A percentile compares a stretch with the other conserved stretches of the same genome.
phyloP scores from a whole-genome alignment of 2,113 vertebrate species.

The Archilochus colubris region DNA sequence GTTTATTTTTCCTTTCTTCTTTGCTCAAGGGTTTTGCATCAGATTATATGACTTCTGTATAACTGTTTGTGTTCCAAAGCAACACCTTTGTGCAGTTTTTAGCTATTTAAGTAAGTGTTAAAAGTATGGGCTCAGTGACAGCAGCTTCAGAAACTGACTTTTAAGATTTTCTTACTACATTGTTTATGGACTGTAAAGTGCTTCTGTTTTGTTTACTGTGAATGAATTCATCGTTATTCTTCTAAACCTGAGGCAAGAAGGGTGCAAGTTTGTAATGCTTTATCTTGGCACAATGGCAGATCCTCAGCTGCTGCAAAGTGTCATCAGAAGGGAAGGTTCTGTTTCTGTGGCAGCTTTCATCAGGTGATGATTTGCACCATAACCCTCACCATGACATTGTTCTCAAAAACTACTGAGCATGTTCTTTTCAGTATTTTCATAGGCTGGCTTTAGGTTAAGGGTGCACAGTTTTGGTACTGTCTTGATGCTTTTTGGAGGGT shows the following conservation, averaged over 20 bases:
- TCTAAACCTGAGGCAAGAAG: slow-evolving; percentile 11
- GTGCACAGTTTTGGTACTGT: background rate
- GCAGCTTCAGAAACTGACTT: slow-evolving; percentile 65
- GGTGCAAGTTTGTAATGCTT: background rate
- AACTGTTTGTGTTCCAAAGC: slow-evolving; percentile 69
- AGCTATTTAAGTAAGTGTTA: slow-evolving; percentile 74
- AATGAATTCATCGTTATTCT: slow-evolving; percentile 72
- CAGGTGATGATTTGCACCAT: background rate
- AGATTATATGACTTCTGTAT: slow-evolving; percentile 61
- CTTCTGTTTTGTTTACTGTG: slow-evolving; percentile 63
- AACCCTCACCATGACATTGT: background rate
- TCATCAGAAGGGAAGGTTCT: background rate
- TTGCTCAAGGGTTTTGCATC: slow-evolving; percentile 81
- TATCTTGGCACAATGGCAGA: background rate
- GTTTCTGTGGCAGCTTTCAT: background rate
- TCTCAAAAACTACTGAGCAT: rapidly evolving
- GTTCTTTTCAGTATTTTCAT: background rate
- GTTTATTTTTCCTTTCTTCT: slow-evolving; percentile 77
- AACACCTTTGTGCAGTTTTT: slow-evolving; percentile 71
- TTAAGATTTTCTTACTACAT: slow-evolving; percentile 59
- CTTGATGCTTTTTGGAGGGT: background rate
- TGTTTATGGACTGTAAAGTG: slow-evolving; percentile 65
- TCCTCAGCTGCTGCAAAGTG: background rate
- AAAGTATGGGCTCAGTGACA: slow-evolving; percentile 53
- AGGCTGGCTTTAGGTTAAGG: background rate